phyloP scores from a whole-genome alignment of 2,888 invertebrate species.

The Nemurella pictetii region DNA sequence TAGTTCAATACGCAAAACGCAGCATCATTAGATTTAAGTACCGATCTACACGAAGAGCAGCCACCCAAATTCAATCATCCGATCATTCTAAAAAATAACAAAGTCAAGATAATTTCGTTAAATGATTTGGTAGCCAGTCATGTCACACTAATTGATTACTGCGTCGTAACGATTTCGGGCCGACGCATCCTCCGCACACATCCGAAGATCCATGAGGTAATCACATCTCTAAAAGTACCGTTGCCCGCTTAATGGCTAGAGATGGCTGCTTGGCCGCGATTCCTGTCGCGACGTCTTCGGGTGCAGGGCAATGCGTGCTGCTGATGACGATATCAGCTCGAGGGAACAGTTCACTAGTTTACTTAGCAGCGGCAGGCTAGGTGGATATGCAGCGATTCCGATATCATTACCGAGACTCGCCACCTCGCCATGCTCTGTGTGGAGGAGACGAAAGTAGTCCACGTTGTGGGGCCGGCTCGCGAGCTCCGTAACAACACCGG shows the following conservation, averaged over 20 bases:
- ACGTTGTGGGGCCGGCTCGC: background rate
- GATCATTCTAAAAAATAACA: background rate
- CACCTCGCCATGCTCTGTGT: background rate
- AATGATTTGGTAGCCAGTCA: background rate
- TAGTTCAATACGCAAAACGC: too few species aligned
- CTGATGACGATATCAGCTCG: conserved; percentile 10
- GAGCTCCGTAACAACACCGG: background rate
- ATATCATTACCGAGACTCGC: background rate
- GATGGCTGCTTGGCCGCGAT: background rate
- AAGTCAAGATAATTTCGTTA: background rate
- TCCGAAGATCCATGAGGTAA: background rate
- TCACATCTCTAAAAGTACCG: background rate
- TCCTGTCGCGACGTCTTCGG: background rate
- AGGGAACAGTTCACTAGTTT: conserved; percentile 29
- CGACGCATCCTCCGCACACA: background rate
- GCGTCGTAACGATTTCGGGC: background rate
- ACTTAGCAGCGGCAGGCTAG: background rate
- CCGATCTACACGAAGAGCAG: too few species aligned
- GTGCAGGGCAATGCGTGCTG: background rate
- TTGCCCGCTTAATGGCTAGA: background rate
- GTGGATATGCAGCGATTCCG: background rate
- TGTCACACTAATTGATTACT: background rate
- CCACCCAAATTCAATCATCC: background rate
- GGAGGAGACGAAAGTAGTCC: conserved; percentile 2
- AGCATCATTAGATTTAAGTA: too few species aligned